Percentiles rank a stretch among this genome's conserved stretches.
Conservation (phyloP, 92 coral and sea anemone genomes). For the Epizoanthus illoricatus region DNA sequence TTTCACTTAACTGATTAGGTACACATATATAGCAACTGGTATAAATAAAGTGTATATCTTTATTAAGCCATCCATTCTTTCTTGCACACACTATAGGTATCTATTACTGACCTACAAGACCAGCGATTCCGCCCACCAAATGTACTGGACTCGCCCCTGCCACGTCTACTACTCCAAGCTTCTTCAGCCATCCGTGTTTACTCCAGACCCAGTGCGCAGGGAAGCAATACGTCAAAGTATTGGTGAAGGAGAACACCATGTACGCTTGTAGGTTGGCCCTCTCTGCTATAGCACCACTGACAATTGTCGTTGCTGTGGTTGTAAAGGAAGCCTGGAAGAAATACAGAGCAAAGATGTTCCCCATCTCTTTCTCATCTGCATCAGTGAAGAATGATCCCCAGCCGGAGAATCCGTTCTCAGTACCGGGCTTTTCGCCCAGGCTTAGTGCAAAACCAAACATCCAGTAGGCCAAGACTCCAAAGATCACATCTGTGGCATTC, state of each 20-base stretch:
- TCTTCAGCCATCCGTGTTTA: conserved; percentile 78
- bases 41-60: background rate
- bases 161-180: conserved; percentile 82
- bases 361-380: conserved; percentile 80
- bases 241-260: conserved; percentile 82
- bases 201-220: conserved; percentile 97
- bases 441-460: conserved; percentile 83
- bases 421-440: conserved; percentile 53
- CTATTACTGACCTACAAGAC: conserved; percentile 58
- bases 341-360: conserved; percentile 76
- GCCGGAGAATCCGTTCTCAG: conserved; percentile 72
- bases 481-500: conserved; percentile 84
- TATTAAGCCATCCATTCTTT: background rate
- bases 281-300: conserved; percentile 86
- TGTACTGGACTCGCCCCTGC: conserved; percentile 93
- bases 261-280: conserved; percentile 83
- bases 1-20: background rate
- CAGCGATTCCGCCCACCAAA: conserved; percentile 85
- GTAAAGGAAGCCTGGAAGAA: conserved; percentile 89
- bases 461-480: conserved; percentile 90
- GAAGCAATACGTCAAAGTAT: conserved; percentile 78
- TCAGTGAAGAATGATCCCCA: conserved; percentile 84
- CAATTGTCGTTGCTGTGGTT: conserved; percentile 85
- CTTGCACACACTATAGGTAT: background rate
- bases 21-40: background rate